A percentile compares a stretch with the other conserved stretches of the same genome.
These are phyloP conservation scores for Meda fulgida DNA, from an alignment of 2,797 vertebrate species.

Conservation along the genomic window DNA sequence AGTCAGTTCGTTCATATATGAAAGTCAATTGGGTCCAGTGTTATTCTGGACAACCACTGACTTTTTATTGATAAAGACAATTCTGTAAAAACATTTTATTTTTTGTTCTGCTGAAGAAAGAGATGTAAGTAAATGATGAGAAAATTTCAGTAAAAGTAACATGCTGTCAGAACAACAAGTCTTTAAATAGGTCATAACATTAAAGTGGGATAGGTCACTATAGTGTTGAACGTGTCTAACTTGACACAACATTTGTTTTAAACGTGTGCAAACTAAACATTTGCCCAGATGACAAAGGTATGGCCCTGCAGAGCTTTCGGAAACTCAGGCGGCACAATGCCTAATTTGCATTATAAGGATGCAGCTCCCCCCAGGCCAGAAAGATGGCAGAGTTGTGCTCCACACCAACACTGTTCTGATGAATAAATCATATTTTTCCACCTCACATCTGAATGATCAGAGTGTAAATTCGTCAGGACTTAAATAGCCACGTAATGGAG, in stretches of 20 bases:
- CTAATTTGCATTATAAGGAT: slow-evolving; percentile 68
- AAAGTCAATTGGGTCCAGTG: not conserved
- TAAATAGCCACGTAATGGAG: slow-evolving; percentile 51
- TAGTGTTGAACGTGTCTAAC: slow-evolving; percentile 17
- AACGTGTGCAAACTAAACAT: slow-evolving; percentile 42
- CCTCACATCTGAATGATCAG: slow-evolving; percentile 59
- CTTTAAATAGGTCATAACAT: slow-evolving; percentile 16
- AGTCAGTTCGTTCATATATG: not conserved
- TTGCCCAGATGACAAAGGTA: slow-evolving; percentile 58
- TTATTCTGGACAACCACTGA: not conserved
- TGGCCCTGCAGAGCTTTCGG: slow-evolving; percentile 66
- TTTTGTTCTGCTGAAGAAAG: not conserved
- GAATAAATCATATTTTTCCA: slow-evolving; percentile 70
- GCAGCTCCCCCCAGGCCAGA: slow-evolving; percentile 62
- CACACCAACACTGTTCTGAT: slow-evolving; percentile 66
- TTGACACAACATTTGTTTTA: slow-evolving; percentile 39
- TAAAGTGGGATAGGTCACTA: slow-evolving; percentile 11
- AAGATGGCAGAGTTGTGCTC: slow-evolving; percentile 62
- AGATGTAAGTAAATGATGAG: not conserved
- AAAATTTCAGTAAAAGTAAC: not conserved
- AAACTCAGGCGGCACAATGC: slow-evolving; percentile 56
- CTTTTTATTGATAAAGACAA: not conserved
- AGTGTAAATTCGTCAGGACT: slow-evolving; percentile 62
- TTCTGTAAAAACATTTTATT: not conserved
- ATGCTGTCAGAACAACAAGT: slow-evolving; percentile 1